Evolutionary conservation across 2,113 vertebrate species (phyloP).

Genomic region (Panthera tigris): DNA sequence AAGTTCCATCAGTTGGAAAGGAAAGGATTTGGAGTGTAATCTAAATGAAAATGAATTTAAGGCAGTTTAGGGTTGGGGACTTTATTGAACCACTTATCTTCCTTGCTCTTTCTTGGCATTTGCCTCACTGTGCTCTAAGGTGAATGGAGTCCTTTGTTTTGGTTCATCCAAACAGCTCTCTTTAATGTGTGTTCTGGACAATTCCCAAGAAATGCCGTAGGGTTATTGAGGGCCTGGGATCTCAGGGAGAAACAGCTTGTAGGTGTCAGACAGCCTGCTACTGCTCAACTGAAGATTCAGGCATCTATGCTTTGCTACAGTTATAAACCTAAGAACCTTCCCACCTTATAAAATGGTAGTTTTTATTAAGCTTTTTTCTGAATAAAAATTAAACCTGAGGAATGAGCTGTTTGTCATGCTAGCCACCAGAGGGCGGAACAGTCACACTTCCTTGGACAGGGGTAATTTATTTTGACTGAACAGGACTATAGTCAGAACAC

Average conservation of each 20-base stretch:
- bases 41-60: conserved; percentile 53
- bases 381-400: conserved; percentile 32
- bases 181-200: conserved; percentile 59
- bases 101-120: conserved; percentile 16
- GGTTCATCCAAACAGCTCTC: conserved; percentile 41
- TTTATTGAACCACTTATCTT: conserved; percentile 34
- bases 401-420: background rate
- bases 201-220: conserved; percentile 38
- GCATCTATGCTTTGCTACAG: background rate
- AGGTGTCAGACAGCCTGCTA: conserved; percentile 48
- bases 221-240: background rate
- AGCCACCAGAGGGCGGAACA: conserved; percentile 53
- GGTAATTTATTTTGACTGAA: conserved; percentile 13
- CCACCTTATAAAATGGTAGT: conserved; percentile 42
- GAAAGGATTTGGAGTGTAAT: conserved; percentile 44
- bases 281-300: background rate
- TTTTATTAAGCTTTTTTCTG: conserved; percentile 29
- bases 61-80: background rate
- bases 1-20: conserved; percentile 17
- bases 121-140: conserved; percentile 15
- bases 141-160: conserved; percentile 59
- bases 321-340: conserved; percentile 39
- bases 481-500: background rate
- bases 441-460: conserved; percentile 23
- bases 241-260: conserved; percentile 37